Evolutionary conservation across 1,140 invertebrate genomes (phyloP), one percentile per base, ranked within the genome.

Genomic region (Zaprionus taronus): DNA sequence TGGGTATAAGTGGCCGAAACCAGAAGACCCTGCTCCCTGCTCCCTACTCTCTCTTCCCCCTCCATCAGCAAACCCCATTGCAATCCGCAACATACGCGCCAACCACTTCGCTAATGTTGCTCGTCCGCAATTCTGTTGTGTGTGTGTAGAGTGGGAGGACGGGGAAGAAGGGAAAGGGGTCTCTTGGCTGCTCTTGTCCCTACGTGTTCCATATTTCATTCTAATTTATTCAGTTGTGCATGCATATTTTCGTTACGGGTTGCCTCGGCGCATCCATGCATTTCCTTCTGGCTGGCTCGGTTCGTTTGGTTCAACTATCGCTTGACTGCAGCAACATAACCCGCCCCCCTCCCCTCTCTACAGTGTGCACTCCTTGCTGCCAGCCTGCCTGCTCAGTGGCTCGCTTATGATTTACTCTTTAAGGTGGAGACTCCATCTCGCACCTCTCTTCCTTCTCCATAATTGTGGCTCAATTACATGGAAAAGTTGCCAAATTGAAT

Each of bases 151-250:
- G n/a, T 64, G 3, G 12, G 28, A 9, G 28, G 7, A 22, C 12
- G 28, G 1, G 24, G 64, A 14, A 17, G 38, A 41, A 24, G 51
- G 77, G 60, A 44, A 63, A 28, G 64, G 63, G 9, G 12, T 22
- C 61, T 65, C 78, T 74, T 66, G 69, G 65, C 72, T 80, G 71
- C 75, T 86, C 44, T 64, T 60, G 72, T 76, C n/a, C 62, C 73
- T 90, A 89, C 85, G 85, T 89, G 85, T 90, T 90, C 86, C 86
- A 89, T 89, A 89, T 89, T 89, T 89, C 85, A 89, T 89, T 89
- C 86, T 90, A 89, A 89, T 89, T 89, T 89, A 89, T 89, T 90
- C 85, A 89, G 81, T 89, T 89, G 84, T 84, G 84, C 85, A 89
- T 89, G 90, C 84, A 89, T 90, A 89, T 89, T 89, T 89, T 89